phyloP scores from a whole-genome alignment of 2,113 vertebrate genomes.

The Sula dactylatra region DNA sequence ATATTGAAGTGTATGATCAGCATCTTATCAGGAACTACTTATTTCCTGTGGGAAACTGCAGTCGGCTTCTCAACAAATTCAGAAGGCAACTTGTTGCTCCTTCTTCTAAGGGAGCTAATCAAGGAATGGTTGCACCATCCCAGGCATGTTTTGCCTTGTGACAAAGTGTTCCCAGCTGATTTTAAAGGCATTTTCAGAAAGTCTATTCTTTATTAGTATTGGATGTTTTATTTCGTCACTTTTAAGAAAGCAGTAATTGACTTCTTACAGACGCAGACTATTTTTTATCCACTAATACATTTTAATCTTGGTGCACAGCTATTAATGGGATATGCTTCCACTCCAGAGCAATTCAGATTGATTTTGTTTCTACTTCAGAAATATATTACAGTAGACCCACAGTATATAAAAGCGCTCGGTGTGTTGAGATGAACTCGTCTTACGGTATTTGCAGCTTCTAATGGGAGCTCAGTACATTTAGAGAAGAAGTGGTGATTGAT shows the following conservation, averaged over 20 bases:
- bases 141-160: not conserved
- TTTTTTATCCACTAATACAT: conserved; percentile 43
- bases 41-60: not conserved
- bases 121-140: not conserved
- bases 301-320: conserved; percentile 37
- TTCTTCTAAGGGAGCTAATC: conserved; percentile 12
- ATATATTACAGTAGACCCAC: conserved; percentile 26
- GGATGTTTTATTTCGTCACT: conserved; percentile 19
- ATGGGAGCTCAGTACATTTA: conserved; percentile 42
- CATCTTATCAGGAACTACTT: not conserved
- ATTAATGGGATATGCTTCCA: conserved; percentile 49
- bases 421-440: conserved; percentile 30
- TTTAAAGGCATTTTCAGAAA: not conserved
- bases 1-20: not conserved
- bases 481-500: conserved; percentile 43
- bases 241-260: conserved; percentile 23
- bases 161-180: not conserved
- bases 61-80: not conserved
- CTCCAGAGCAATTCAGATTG: conserved; percentile 47
- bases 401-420: conserved; percentile 45
- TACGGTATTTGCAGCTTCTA: conserved; percentile 24
- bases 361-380: conserved; percentile 60
- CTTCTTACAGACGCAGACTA: not conserved
- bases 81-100: not conserved
- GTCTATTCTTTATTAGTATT: not conserved